Evolutionary conservation across 2,888 invertebrate species (phyloP), one percentile per base, ranked within the genome.

Genomic region (Oligia latruncula): DNA sequence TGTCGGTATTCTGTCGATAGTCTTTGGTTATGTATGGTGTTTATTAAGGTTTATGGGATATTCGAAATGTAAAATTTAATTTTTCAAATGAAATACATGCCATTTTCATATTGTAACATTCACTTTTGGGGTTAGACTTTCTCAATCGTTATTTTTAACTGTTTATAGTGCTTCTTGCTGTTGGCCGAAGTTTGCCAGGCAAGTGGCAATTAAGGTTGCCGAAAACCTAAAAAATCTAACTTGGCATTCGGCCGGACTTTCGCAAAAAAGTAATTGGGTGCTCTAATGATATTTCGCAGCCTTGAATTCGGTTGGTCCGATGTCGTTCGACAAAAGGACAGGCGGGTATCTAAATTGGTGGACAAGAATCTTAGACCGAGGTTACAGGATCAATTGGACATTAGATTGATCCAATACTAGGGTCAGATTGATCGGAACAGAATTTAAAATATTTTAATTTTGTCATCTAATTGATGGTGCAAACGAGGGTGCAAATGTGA

Each of bases 211-310:
- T 55, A 62, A 15, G 9, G 23, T 67, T 20, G 40, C 15, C 70
- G 8, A 70, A 70, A 70, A 70, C 29, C n/a, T 70, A 65, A 83
- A 65, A 58, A 46, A 17, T 15, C 35, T 35, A 35, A 58, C 49
- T 65, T 66, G 43, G 23, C 6, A 71, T 58, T 71, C 67, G 40
- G 1, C 55, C 40, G 60, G 62, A 58, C 15, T 60, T 46, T 23
- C 35, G n/a, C 58, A 70, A 83, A 78, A 81, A 81, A 65, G 29
- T 67, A 71, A 84, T 79, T 62, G 66, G 40, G 71, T 71, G 29
- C 46, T 55, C 55, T 67, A 82, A 84, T 79, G 80, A 84, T 62
- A 71, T 66, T 66, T 62, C 23, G n/a, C 15, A 17, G 43, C 52
- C 60, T 81, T 78, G 52, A 84, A 67, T 79, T 84, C 40, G 23